phyloP scores from a whole-genome alignment of 2,888 invertebrate species.

The Pristionchus japonicus region DNA sequence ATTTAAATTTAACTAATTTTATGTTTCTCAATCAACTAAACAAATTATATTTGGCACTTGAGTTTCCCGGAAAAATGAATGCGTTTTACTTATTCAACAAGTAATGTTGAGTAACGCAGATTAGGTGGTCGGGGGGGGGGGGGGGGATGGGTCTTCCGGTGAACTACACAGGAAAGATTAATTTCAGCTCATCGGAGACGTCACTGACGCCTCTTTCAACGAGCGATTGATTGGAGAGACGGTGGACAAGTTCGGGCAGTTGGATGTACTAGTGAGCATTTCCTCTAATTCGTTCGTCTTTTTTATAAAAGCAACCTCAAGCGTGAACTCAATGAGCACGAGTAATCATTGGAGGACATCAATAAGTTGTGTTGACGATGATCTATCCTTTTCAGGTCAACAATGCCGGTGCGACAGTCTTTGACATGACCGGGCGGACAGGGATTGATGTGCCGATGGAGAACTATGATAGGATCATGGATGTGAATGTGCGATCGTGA shows the following conservation, averaged over 20 bases:
- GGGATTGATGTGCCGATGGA: background rate
- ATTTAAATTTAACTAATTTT: no score
- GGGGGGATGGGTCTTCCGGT: no score
- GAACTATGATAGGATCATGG: background rate
- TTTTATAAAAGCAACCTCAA: no score
- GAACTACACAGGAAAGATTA: background rate
- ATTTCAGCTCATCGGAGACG: background rate
- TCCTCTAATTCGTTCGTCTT: background rate
- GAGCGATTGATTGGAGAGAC: background rate
- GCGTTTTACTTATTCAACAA: no score
- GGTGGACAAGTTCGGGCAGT: slow-evolving; percentile 10
- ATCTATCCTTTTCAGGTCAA: slow-evolving; percentile 23
- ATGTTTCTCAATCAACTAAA: background rate
- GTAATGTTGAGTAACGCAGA: no score
- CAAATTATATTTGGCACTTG: no score
- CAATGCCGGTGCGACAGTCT: slow-evolving; percentile 14
- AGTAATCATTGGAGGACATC: no score
- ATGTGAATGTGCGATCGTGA: slow-evolving; percentile 33
- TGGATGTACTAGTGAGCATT: background rate
- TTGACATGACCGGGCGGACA: background rate
- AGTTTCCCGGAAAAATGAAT: no score
- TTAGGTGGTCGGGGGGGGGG: no score
- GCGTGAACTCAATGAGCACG: no score
- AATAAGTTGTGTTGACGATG: no score
- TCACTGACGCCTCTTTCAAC: background rate